Evolutionary conservation across 2,888 invertebrate species (phyloP), one percentile per base, ranked within the genome.

Genomic region (Eupeodes luniger): DNA sequence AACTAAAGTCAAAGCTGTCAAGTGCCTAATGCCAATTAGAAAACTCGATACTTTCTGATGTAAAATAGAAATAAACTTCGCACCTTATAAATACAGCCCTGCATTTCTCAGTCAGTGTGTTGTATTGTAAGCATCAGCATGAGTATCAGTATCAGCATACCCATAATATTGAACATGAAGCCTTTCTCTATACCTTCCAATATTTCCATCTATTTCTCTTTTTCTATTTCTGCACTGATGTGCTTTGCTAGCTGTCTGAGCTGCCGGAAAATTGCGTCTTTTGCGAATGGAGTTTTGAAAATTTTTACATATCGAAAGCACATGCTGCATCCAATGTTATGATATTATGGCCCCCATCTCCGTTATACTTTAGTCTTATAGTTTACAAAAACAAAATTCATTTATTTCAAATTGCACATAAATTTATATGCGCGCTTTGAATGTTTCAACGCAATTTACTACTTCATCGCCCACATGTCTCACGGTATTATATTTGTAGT

Each of bases 231-330:
- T 57, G 36, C 70, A 40, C 49, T 70, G 64, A 83, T 83, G 64
- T 83, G 79, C n/a, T 67, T 27, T 11, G 47, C 62, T 57, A 11
- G 7, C 62, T 87, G 84, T 84, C 72, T 84, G 84, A 87, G 83
- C 87, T 84, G 87, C 87, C 87, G 87, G 87, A 87, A 84, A 87
- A 87, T 87, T 87, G 84, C 80, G 80, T 87, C 87, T 84, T 72
- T 44, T 80, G 34, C 49, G 79, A 79, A 70, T 61, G 66, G 77
- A 53, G 70, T 77, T 87, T 80, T 9, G 27, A 27, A 75, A 72
- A 77, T 84, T 66, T 66, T 87, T 61, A 51, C 80, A 79, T 76
- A 75, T 76, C 72, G 62, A 74, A 27, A 72, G 76, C 80, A 87
- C 61, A 36, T 87, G 84, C 76, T 78, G 74, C 81, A 55, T 49